These are phyloP conservation scores for Coregonus sp. DNA, from an alignment of 2,797 vertebrate genomes.

Conservation along the genomic window DNA sequence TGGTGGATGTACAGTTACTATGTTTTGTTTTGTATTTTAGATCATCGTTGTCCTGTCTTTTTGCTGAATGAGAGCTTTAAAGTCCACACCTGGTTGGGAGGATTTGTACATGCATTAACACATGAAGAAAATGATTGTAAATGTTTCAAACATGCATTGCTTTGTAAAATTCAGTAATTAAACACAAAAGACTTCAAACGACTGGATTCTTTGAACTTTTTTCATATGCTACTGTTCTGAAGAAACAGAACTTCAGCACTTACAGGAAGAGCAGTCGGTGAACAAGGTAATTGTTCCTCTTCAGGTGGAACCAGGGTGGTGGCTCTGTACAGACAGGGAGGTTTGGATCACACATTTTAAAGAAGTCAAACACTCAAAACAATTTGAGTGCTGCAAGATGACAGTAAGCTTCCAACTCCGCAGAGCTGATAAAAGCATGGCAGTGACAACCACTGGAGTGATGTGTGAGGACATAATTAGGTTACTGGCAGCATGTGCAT, in stretches of 20 bases:
- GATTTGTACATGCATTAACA: conserved; percentile 76
- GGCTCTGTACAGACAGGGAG: not conserved
- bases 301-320: not conserved
- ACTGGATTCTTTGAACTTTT: conserved; percentile 23
- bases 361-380: not conserved
- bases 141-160: conserved; percentile 62
- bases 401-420: not conserved
- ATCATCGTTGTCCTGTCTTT: conserved; percentile 64
- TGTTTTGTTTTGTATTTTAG: conserved; percentile 67
- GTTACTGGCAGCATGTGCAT: conserved; percentile 11
- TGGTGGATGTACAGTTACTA: conserved; percentile 71
- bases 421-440: conserved; percentile 5
- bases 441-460: conserved; percentile 14
- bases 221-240: not conserved
- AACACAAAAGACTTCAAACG: conserved; percentile 42
- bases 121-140: conserved; percentile 76
- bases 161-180: conserved; percentile 69
- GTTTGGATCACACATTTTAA: not conserved
- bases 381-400: not conserved
- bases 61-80: conserved; percentile 49
- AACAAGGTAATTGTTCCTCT: not conserved
- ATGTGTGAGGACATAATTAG: conserved; percentile 22
- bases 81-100: conserved; percentile 35
- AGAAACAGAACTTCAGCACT: not conserved
- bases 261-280: not conserved